Evolutionary conservation across 2,888 invertebrate genomes (phyloP), one percentile per base, ranked within the genome.

Genomic region (Erebia palarica): DNA sequence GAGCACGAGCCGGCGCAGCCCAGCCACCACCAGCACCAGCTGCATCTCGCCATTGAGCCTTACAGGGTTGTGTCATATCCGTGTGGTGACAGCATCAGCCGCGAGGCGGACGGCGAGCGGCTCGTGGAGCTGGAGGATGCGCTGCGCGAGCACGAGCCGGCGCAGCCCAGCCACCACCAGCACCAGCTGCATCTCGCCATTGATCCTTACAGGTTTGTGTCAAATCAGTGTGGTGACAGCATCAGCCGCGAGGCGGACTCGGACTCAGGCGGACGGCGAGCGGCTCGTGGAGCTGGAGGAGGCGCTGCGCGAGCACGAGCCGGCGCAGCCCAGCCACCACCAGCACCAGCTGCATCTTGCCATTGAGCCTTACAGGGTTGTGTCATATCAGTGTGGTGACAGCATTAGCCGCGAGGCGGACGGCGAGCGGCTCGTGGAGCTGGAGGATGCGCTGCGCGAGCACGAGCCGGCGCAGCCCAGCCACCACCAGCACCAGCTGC

Each of bases 221-320:
- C 10, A 16, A n/a, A 27, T 27, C 27, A 27, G 27, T 49, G 58
- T 66, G 11, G 55, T 11, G 75, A 4, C 78, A 92, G 92, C 73
- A 91, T 92, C 77, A 92, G 92, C 73, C 90, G 92, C 63, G 91
- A 92, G 67, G 93, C 92, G 1, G 98, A 98, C 87, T 97, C 97
- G 0, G 98, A 98, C 84, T 98, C 98, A 98, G 82, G 96, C 96
- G 11, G 98, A 99, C 85, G 97, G 97, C 78, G 98, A 98, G 82
- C 96, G 97, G 78, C 90, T 99, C 2, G 80, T 97, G 68, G 98
- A 98, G 86, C 92, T 97, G 16, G 98, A 98, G 82, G 97, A 97
- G 72, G 95, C 97, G 14, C 91, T 99, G 59, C 94, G 97, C 57
- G 96, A 97, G 80, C 96, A 97, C 84, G 98, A 98, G 87, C 97